Percentiles rank a stretch among this genome's conserved stretches.
These are phyloP conservation scores for Brenthis hecate DNA, from an alignment of 2,888 invertebrate genomes.

Conservation along the genomic window DNA sequence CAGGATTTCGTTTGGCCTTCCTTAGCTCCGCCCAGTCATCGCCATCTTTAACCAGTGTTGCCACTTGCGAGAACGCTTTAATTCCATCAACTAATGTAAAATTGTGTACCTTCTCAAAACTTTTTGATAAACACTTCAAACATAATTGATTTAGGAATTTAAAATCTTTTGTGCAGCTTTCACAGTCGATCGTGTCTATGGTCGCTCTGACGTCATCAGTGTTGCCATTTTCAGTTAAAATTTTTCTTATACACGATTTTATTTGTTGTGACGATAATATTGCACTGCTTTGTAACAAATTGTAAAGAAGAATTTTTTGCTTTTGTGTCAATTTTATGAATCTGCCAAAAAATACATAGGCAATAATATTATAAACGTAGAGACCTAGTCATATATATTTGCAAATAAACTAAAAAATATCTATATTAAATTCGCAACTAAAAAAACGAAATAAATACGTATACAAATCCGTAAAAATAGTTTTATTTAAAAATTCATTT, in stretches of 20 bases:
- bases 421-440: too few species aligned
- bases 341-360: conserved; percentile 42
- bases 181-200: conserved; percentile 50
- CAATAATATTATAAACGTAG: background rate
- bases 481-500: background rate
- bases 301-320: conserved; percentile 68
- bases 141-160: conserved; percentile 59
- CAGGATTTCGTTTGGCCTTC: conserved; percentile 79
- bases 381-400: background rate
- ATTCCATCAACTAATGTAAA: conserved; percentile 68
- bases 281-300: conserved; percentile 63
- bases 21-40: conserved; percentile 65
- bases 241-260: conserved; percentile 64
- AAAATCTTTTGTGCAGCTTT: conserved; percentile 57
- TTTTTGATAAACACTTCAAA: conserved; percentile 62
- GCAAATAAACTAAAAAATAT: too few species aligned
- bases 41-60: conserved; percentile 59
- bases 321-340: conserved; percentile 63
- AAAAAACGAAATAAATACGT: too few species aligned
- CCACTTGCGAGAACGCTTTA: conserved; percentile 67
- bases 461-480: too few species aligned
- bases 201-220: conserved; percentile 52
- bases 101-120: conserved; percentile 63
- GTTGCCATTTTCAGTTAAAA: conserved; percentile 68
- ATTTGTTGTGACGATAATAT: conserved; percentile 60